phyloP scores from a whole-genome alignment of 2,888 invertebrate genomes.

The Dicyrtomina minuta region DNA sequence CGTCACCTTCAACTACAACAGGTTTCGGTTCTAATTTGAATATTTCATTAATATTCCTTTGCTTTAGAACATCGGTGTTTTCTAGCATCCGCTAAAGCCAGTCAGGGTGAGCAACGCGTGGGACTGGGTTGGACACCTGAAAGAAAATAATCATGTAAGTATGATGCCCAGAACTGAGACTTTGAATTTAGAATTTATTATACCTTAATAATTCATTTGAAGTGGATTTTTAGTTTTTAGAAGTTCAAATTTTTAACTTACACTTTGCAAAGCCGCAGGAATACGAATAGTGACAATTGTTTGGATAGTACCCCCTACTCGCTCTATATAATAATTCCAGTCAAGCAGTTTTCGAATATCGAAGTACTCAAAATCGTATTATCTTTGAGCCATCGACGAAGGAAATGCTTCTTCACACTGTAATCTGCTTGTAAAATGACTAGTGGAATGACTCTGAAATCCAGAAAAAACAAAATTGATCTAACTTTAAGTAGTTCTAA shows the following conservation, averaged over 20 bases:
- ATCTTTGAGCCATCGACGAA: constrained; percentile 93
- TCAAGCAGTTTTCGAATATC: constrained; percentile 93
- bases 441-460: constrained; percentile 78
- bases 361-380: constrained; percentile 68
- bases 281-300: constrained; percentile 99
- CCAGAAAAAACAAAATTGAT: background rate
- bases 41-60: constrained; percentile 90
- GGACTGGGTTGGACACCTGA: constrained; percentile 89
- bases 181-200: background rate
- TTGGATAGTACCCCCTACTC: constrained; percentile 91
- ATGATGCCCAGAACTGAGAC: too few relatives aligned
- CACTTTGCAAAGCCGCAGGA: constrained; percentile 95
- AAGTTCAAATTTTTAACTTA: constrained; percentile 60
- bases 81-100: constrained; percentile 95
- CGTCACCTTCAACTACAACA: background rate
- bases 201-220: background rate
- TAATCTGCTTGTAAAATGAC: constrained; percentile 94
- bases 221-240: background rate
- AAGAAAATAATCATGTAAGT: constrained; percentile 39
- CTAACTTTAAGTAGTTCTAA: background rate
- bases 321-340: constrained; percentile 97
- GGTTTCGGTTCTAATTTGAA: constrained; percentile 64
- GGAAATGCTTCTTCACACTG: constrained; percentile 79
- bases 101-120: constrained; percentile 91
- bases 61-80: constrained; percentile 86